Base-by-base conservation (phyloP, 2,888 invertebrate genomes). In the Proisotoma minuta region DNA sequence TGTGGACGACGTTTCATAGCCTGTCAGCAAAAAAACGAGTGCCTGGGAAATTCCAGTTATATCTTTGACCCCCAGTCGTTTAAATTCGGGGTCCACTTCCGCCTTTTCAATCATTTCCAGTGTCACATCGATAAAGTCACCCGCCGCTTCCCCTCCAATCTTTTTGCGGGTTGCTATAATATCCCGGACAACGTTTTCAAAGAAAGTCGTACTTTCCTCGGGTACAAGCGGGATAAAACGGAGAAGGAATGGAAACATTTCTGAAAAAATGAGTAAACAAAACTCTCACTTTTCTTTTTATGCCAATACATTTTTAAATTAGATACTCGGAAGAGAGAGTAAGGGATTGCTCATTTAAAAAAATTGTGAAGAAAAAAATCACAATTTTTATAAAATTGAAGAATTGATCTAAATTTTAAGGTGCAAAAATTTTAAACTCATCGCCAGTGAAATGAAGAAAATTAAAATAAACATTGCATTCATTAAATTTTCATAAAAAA, bases 1-100 rank as follows among this genome's bases (percentile, higher is more conserved):
- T 5, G 64, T 60, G 0, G 66, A 48, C 3, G 66, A 60, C 27
- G 69, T 69, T 53, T 69, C 69, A 34, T 62, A 69, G 1, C 63
- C 63, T 5, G 49, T 56, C 5, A 50, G 20, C 10, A 60, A 24
- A 27, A 60, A 60, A 2, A 48, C 1, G 12, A 49, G 4, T 1
- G 56, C 60, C 27, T 60, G 60, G 8, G 56, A 5, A 5, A 52
- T 26, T 3, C 8, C 28, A 4, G 52, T 52, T 22, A n/a, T 15
- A 3, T 52, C 52, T 5, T 60, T 59, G n/a, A 69, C 66, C 12
- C 47, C 59, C 1, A 65, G 52, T 26, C 39, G 52, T 47, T 66
- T 56, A 40, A 51, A 69, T 26, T 66, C 62, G 27, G 3, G 29
- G 40, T 15, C 56, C 10, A 39, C 34, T n/a, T 20, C 1, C 4